A percentile compares a stretch with the other conserved stretches of the same genome.
Evolutionary conservation across 2,888 invertebrate species (phyloP).

Genomic region (Dioctria rufipes): DNA sequence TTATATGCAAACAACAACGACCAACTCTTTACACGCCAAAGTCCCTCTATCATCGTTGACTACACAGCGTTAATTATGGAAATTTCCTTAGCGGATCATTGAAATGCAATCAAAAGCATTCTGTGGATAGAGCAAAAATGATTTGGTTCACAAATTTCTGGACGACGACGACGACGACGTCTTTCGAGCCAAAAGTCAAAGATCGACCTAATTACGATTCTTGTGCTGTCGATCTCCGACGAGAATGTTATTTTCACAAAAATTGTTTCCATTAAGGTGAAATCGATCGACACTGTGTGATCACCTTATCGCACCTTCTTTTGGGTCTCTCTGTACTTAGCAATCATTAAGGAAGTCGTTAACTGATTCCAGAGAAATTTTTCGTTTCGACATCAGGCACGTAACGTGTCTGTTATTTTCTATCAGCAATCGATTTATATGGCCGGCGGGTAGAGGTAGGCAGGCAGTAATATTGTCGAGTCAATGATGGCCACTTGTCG

Average conservation of each 20-base stretch:
- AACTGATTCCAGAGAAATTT: constrained; percentile 46
- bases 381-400: constrained; percentile 49
- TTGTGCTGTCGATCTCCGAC: constrained; percentile 15
- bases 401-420: constrained; percentile 37
- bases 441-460: too few species aligned
- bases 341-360: constrained; percentile 53
- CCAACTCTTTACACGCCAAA: neutral
- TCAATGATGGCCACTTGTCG: constrained; percentile 27
- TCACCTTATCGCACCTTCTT: constrained; percentile 37
- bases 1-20: constrained; percentile 11
- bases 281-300: constrained; percentile 27
- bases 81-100: constrained; percentile 37
- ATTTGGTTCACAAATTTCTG: constrained; percentile 46
- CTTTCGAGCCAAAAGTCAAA: constrained; percentile 14
- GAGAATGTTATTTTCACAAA: constrained; percentile 6
- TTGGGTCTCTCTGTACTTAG: constrained; percentile 24
- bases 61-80: constrained; percentile 39
- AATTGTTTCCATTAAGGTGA: constrained; percentile 28
- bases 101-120: constrained; percentile 29
- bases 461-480: neutral
- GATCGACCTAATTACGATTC: constrained; percentile 42
- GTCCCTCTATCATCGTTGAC: constrained; percentile 28
- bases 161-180: neutral
- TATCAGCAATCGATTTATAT: constrained; percentile 30
- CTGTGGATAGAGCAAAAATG: constrained; percentile 1